Conservation (phyloP, 2,888 invertebrate species). For the Leucophenga montana region DNA sequence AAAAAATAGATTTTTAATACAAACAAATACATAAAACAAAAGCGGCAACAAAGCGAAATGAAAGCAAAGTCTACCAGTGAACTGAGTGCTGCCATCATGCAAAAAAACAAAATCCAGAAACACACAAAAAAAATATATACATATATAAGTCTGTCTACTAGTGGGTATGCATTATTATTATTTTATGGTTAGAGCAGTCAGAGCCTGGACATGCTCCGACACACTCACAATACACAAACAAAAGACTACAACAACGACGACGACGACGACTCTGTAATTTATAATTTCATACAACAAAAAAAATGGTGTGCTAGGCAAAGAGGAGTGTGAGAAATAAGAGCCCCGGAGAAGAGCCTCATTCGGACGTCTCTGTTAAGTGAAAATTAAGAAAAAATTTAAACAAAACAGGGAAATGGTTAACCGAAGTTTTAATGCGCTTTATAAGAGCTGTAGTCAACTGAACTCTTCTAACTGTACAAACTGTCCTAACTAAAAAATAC, state of each 20-base stretch:
- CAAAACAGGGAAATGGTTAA: background rate
- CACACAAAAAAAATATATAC: too few species aligned
- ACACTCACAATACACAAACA: conserved; percentile 11
- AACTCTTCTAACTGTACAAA: too few species aligned
- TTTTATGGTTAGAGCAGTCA: too few species aligned
- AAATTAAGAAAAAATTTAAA: conserved; percentile 56
- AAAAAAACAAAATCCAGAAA: background rate
- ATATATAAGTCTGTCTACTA: too few species aligned
- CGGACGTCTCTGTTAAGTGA: conserved; percentile 52
- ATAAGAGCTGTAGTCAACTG: too few species aligned
- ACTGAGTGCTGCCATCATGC: too few species aligned
- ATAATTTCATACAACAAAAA: conserved; percentile 27
- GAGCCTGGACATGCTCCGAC: conserved; percentile 18
- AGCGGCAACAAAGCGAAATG: conserved; percentile 8
- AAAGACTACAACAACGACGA: too few species aligned
- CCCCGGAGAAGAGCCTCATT: background rate
- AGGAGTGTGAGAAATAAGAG: conserved; percentile 18
- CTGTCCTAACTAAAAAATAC: too few species aligned
- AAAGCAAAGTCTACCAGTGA: conserved; percentile 7
- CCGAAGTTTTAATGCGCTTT: conserved; percentile 20
- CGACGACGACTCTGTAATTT: conserved; percentile 26
- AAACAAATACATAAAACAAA: conserved; percentile 3
- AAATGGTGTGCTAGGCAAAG: background rate
- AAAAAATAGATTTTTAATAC: background rate
- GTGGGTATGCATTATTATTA: too few species aligned